A percentile compares a stretch with the other conserved stretches of the same genome.
Evolutionary conservation across 2,113 vertebrate species (phyloP).

Genomic region (Oncorhynchus kisutch): DNA sequence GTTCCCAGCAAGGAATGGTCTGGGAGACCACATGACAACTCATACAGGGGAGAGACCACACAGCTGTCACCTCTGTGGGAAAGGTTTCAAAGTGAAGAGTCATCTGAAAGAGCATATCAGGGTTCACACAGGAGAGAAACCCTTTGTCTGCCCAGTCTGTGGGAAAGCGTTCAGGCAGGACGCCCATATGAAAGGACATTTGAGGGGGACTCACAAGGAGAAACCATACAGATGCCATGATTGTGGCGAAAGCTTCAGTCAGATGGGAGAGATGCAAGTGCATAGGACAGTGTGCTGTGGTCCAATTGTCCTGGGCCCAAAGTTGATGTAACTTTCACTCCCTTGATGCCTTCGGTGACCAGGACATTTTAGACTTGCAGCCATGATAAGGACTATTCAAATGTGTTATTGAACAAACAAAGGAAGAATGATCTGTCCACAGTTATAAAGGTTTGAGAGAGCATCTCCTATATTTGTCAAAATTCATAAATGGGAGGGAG

Average conservation of each 20-base stretch:
- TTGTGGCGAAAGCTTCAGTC: neutral
- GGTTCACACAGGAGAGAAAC: neutral
- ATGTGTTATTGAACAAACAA: too few species aligned
- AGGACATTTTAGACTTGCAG: too few species aligned
- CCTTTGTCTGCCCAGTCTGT: neutral
- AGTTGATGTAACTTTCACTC: too few species aligned
- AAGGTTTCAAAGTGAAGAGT: neutral
- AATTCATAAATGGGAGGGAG: too few species aligned
- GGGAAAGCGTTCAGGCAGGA: too few species aligned
- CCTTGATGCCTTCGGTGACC: too few species aligned
- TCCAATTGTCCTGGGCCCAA: too few species aligned
- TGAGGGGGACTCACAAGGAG: neutral
- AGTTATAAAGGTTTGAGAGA: too few species aligned
- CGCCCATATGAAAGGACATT: neutral
- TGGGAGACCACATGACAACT: slow-evolving; percentile 50
- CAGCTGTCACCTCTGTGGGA: slow-evolving; percentile 40
- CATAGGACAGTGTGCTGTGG: too few species aligned
- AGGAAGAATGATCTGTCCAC: too few species aligned
- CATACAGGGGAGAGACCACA: slow-evolving; percentile 58
- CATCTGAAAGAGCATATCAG: neutral
- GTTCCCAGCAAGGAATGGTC: slow-evolving; percentile 55
- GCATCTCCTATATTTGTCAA: too few species aligned
- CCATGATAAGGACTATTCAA: too few species aligned
- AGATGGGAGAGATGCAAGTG: neutral
- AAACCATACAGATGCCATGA: neutral